Base-by-base conservation (phyloP, 1,140 invertebrate species). In the Hyles vespertilio region DNA sequence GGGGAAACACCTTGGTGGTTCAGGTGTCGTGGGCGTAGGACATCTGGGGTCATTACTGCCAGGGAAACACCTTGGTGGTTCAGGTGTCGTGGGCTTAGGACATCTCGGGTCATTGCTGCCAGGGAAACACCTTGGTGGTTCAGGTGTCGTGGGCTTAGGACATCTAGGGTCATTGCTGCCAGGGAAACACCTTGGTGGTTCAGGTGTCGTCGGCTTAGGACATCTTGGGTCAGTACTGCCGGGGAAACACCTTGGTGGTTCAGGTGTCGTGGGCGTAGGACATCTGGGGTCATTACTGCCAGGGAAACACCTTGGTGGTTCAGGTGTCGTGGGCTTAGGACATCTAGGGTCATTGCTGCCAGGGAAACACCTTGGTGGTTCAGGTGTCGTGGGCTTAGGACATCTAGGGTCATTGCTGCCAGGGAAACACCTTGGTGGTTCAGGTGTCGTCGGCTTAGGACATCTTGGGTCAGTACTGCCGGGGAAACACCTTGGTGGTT, bases 211-310 rank as follows among this genome's bases (percentile, higher is more conserved):
- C 12, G 89, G 86, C 53, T 68, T 68, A 47, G 89, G 89, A 56
- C 80, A 87, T 40, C 73, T 60, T 34, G 74, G 56, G 49, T 78
- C 70, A 0, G 66, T 74, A n/a, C 79, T 83, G 22, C 89, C 89
- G 3, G 87, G 86, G 58, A 73, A 85, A 58, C 87, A 90, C 2
- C 53, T 63, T 7, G 74, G 74, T 59, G 61, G 45, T 59, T 22
- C 56, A 36, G 74, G 58, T 12, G 72, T 74, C n/a, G 75, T 66
- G 11, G 73, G 59, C 53, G 67, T 68, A 45, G 89, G 89, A 56
- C 80, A 87, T 40, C 73, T 60, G 36, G 74, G 56, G 51, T 78
- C 70, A 0, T 65, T 74, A 10, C 79, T 83, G 22, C 89, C 89
- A 2, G 89, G 88, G 57, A 75, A 86, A 56, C 89, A 90, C 2